A percentile compares a stretch with the other conserved stretches of the same genome.
Evolutionary conservation across 2,888 invertebrate species (phyloP).

Genomic region (Diploptera punctata): DNA sequence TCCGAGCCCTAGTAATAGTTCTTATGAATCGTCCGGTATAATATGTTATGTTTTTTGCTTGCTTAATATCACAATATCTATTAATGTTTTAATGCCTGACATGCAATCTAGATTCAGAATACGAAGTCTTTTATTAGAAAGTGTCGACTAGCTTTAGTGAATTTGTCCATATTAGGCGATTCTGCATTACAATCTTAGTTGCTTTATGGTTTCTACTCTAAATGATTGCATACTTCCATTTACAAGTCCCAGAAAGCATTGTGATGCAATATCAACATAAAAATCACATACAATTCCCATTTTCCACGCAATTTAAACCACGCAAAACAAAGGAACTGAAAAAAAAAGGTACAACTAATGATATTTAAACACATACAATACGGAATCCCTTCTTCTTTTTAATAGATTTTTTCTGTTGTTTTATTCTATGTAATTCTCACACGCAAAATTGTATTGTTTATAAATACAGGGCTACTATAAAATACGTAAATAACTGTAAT

Average conservation of each 20-base stretch:
- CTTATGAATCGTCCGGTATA: no score
- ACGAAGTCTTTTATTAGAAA: no score
- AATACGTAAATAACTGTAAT: background rate
- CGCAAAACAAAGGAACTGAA: background rate
- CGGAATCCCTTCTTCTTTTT: background rate
- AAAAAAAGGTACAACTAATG: background rate
- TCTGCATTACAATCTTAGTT: background rate
- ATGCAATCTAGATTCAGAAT: no score
- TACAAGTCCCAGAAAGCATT: background rate
- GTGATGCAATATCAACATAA: background rate
- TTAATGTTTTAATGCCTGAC: no score
- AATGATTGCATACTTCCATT: background rate
- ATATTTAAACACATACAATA: background rate
- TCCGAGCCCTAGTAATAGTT: no score
- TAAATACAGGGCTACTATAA: background rate
- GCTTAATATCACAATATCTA: no score
- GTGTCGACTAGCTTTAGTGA: no score
- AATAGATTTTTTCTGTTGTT: background rate
- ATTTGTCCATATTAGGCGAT: background rate
- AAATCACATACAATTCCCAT: background rate
- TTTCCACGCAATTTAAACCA: background rate
- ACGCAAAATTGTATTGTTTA: constrained; percentile 13
- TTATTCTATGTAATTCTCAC: constrained; percentile 3
- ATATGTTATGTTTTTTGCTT: no score
- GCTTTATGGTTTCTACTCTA: background rate